A percentile compares a stretch with the other conserved stretches of the same genome.
Evolutionary conservation across 2,113 vertebrate genomes (phyloP).

Genomic region (Benitochromis conjunctus): DNA sequence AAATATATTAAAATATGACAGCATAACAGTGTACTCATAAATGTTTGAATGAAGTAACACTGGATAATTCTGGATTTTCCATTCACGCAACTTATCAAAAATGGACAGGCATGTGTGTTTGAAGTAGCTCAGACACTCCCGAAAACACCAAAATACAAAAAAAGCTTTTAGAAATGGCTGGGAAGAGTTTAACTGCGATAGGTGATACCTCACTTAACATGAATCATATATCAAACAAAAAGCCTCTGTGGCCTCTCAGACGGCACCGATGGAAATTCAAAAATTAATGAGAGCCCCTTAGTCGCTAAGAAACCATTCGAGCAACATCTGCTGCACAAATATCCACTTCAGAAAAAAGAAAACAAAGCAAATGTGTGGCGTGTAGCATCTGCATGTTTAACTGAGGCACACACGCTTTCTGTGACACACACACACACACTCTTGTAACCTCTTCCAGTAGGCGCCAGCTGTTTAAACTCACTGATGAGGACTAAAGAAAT

Average conservation of each 20-base stretch:
- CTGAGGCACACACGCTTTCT: background rate
- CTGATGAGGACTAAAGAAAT: slow-evolving; percentile 8
- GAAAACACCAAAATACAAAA: slow-evolving; percentile 6
- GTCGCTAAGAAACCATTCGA: background rate
- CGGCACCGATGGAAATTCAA: slow-evolving; percentile 21
- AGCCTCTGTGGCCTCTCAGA: slow-evolving; percentile 21
- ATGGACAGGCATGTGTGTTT: slow-evolving; percentile 1
- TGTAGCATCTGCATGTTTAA: slow-evolving; percentile 40
- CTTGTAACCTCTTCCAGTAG: background rate
- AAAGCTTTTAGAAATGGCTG: background rate
- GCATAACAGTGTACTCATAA: background rate
- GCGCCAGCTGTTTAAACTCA: slow-evolving; percentile 40
- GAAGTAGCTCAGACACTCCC: background rate
- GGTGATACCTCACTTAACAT: slow-evolving; percentile 45
- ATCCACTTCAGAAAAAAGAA: slow-evolving; percentile 27
- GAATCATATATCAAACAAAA: slow-evolving; percentile 55
- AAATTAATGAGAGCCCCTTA: slow-evolving; percentile 54
- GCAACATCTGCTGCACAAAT: slow-evolving; percentile 20
- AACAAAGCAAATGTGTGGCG: slow-evolving; percentile 22
- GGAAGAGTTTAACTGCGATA: background rate
- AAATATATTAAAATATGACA: background rate
- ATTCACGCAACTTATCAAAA: background rate
- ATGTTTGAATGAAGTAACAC: slow-evolving; percentile 3
- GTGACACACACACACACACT: background rate
- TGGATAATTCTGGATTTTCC: background rate